Conservation (phyloP, 2,888 invertebrate genomes). For the Cataglyphis altisquamis region DNA sequence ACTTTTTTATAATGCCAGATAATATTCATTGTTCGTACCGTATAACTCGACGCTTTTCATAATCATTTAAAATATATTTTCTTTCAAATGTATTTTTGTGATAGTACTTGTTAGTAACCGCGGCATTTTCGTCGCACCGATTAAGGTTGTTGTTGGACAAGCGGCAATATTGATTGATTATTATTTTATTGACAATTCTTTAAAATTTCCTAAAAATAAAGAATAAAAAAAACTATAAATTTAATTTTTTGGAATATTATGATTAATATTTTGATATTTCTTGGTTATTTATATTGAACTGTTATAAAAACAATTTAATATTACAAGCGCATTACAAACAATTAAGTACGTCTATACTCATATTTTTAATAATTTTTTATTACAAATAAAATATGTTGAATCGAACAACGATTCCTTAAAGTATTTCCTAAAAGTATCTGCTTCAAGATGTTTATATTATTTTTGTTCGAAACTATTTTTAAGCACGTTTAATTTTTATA, state of each 20-base stretch:
- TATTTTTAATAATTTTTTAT: not conserved
- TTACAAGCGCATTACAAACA: not conserved
- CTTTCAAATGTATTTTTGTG: not conserved
- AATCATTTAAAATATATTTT: not conserved
- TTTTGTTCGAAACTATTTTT: not conserved
- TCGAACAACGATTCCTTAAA: not conserved
- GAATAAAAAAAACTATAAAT: not conserved
- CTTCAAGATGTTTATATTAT: not conserved
- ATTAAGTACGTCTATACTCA: not conserved
- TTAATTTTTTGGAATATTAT: not conserved
- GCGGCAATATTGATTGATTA: not conserved
- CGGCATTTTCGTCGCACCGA: not conserved
- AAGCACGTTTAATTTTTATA: not conserved
- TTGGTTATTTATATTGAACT: constrained; percentile 1
- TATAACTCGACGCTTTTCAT: not conserved
- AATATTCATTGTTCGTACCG: not conserved
- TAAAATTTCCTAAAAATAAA: not conserved
- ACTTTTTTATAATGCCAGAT: not conserved
- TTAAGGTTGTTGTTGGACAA: not conserved
- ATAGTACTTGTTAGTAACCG: not conserved
- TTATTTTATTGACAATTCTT: not conserved
- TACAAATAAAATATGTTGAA: not conserved
- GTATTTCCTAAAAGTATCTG: not conserved
- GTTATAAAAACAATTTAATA: constrained; percentile 4
- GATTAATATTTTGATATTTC: not conserved